Conservation (phyloP, 2,888 invertebrate species). For the Leuctra nigra region DNA sequence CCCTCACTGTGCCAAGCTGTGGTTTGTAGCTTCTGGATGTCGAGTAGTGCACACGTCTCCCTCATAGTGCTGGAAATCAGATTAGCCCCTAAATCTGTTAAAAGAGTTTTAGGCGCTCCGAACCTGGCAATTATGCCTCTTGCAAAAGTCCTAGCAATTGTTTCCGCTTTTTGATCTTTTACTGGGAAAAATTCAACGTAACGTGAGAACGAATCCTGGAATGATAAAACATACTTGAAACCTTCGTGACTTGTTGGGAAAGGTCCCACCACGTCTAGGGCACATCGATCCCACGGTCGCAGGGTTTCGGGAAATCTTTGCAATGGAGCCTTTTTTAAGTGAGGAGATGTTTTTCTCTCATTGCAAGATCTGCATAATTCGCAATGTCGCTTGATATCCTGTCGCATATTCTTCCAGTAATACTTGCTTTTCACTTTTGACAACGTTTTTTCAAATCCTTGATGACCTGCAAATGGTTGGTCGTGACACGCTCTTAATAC, state of each 20-base stretch:
- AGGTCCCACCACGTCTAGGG: background rate
- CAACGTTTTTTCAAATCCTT: constrained; percentile 7
- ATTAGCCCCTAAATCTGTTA: background rate
- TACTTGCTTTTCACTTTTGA: constrained; percentile 8
- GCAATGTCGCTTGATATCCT: constrained; percentile 1
- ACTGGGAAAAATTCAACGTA: background rate
- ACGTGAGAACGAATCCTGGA: background rate
- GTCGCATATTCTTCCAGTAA: constrained; percentile 19
- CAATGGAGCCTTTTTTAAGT: too few species aligned
- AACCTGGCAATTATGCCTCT: background rate
- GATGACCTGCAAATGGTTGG: constrained; percentile 18
- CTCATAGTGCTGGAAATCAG: background rate
- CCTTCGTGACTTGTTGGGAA: background rate
- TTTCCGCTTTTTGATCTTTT: background rate
- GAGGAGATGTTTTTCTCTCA: constrained; percentile 1
- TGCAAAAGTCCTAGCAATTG: background rate
- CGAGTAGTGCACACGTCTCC: background rate
- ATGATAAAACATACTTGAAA: background rate
- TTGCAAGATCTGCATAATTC: constrained; percentile 18
- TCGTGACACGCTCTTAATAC: constrained; percentile 18
- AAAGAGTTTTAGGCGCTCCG: background rate
- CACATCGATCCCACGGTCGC: too few species aligned
- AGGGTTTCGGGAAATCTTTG: too few species aligned
- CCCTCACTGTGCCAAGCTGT: background rate
- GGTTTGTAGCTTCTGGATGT: constrained; percentile 1